A percentile compares a stretch with the other conserved stretches of the same genome.
These are phyloP conservation scores for Acromyrmex echinatior DNA, from an alignment of 1,140 invertebrate genomes.

Conservation along the genomic window DNA sequence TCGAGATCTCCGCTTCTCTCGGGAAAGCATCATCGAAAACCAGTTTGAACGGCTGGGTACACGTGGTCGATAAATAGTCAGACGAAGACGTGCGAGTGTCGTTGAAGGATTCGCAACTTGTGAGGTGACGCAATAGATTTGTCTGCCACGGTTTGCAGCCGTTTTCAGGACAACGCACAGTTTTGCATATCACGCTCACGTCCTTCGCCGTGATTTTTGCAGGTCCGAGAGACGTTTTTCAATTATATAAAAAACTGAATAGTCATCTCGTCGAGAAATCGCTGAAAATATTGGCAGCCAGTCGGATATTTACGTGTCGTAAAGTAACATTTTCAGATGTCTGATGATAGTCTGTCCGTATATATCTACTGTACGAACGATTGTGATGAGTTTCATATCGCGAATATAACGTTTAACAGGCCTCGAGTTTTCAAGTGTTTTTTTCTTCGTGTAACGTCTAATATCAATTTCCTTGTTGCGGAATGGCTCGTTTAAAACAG, in stretches of 20 bases:
- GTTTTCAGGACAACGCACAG: constrained; percentile 35
- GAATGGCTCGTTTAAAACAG: background rate
- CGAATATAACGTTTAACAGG: constrained; percentile 8
- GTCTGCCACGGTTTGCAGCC: constrained; percentile 31
- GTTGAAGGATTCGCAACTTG: constrained; percentile 53
- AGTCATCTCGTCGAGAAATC: background rate
- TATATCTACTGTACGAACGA: background rate
- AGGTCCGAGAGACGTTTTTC: background rate
- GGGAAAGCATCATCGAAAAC: constrained; percentile 55
- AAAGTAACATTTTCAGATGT: background rate
- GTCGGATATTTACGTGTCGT: constrained; percentile 1
- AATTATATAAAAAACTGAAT: constrained; percentile 24
- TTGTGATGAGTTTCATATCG: background rate
- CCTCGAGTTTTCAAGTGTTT: background rate
- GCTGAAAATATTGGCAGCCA: constrained; percentile 32
- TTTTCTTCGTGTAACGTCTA: background rate
- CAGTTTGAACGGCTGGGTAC: constrained; percentile 51
- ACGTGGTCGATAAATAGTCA: constrained; percentile 61
- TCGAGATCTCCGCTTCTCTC: constrained; percentile 53
- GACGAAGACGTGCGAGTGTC: constrained; percentile 48
- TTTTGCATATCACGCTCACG: constrained; percentile 6
- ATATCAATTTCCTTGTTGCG: background rate
- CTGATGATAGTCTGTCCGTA: constrained; percentile 27
- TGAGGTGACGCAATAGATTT: constrained; percentile 47
- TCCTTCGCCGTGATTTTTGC: background rate